Conservation (phyloP, 2,797 vertebrate genomes). For the Scarus forsteni region DNA sequence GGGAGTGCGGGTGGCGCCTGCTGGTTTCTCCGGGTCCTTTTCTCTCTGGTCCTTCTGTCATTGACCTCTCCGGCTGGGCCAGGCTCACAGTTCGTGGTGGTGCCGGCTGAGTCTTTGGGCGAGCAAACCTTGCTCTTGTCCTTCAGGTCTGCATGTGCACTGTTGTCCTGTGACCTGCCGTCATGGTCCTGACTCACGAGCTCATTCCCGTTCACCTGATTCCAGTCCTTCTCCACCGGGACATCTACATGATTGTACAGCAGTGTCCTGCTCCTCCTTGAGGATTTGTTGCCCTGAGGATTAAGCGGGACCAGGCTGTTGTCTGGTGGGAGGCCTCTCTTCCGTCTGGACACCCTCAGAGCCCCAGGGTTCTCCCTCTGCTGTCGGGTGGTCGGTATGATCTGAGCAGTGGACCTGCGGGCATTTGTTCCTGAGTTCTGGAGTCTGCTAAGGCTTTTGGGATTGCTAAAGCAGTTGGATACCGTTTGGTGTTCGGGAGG, state of each 20-base stretch:
- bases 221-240: not conserved
- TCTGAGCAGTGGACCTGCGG: constrained; percentile 26
- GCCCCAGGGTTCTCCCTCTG: constrained; percentile 18
- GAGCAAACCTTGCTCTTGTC: constrained; percentile 12
- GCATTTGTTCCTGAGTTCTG: constrained; percentile 58
- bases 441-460: constrained; percentile 37
- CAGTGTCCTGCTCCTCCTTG: constrained; percentile 30
- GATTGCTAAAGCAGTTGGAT: constrained; percentile 45
- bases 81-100: constrained; percentile 18
- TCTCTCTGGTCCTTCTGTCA: constrained; percentile 33
- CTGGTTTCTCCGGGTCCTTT: constrained; percentile 31
- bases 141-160: constrained; percentile 3
- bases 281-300: constrained; percentile 24
- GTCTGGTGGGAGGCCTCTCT: constrained; percentile 76
- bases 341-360: constrained; percentile 67
- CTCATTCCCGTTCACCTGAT: constrained; percentile 5
- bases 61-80: constrained; percentile 25
- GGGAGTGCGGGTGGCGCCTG: not conserved
- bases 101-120: constrained; percentile 1
- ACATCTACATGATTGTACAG: constrained; percentile 14
- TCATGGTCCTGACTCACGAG: constrained; percentile 58
- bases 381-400: constrained; percentile 5
- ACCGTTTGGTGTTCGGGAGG: constrained; percentile 17
- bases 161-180: constrained; percentile 72
- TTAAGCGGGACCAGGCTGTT: constrained; percentile 24